Conservation (phyloP, 2,113 vertebrate species). For the Clarias batrachus region DNA sequence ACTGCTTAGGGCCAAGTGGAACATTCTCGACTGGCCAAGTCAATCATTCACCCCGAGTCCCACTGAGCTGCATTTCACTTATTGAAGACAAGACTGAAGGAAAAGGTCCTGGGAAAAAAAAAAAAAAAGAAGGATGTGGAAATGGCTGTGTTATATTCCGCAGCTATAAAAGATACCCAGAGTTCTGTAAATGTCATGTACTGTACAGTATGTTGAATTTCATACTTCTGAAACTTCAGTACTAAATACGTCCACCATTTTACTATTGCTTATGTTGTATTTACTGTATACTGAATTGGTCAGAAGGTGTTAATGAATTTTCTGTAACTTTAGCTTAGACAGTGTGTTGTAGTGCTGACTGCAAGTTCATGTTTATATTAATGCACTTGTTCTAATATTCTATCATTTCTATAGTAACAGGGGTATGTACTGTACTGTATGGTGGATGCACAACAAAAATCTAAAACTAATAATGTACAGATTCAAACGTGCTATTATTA, state of each 20-base stretch:
- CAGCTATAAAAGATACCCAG: background rate
- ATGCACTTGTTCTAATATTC: background rate
- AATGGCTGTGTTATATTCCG: background rate
- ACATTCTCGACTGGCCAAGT: conserved; percentile 1
- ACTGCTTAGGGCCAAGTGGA: conserved; percentile 7
- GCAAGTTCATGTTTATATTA: background rate
- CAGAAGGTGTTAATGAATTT: background rate
- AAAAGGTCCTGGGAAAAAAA: background rate
- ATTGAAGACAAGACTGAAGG: conserved; percentile 7
- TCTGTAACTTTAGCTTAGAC: background rate
- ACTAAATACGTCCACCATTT: background rate
- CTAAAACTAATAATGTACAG: background rate
- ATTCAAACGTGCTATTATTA: background rate
- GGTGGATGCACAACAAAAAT: background rate
- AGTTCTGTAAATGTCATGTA: background rate
- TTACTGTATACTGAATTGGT: background rate
- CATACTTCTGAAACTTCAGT: background rate
- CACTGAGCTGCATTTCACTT: conserved; percentile 23
- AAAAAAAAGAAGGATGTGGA: background rate
- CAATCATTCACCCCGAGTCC: conserved; percentile 15
- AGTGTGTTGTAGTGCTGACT: background rate
- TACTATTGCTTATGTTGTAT: background rate
- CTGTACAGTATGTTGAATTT: background rate
- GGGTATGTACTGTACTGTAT: background rate
- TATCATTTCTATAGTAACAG: background rate